A percentile compares a stretch with the other conserved stretches of the same genome.
Evolutionary conservation across 1,140 invertebrate genomes (phyloP).

Genomic region (Drosophila santomea): DNA sequence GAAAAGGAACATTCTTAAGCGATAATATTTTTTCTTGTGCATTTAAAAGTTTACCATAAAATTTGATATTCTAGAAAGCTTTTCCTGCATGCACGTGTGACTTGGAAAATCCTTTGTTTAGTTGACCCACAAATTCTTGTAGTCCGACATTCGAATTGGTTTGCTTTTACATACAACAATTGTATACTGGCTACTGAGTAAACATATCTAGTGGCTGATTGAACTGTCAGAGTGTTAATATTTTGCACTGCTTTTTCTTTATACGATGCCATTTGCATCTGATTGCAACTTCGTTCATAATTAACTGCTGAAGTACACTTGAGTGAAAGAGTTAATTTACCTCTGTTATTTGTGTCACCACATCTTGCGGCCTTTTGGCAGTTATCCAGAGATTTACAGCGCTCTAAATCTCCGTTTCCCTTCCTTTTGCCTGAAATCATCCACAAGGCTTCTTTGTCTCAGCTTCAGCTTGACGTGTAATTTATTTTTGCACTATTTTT

Average conservation of each 20-base stretch:
- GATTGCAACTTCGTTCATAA: not conserved
- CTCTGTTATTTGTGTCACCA: not conserved
- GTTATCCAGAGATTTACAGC: conserved; percentile 30
- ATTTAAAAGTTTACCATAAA: not conserved
- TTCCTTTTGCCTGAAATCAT: not conserved
- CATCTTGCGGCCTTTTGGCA: conserved; percentile 9
- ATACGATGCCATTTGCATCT: not conserved
- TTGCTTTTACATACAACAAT: not conserved
- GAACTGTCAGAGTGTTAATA: not conserved
- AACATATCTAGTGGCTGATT: not conserved
- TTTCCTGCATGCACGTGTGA: not conserved
- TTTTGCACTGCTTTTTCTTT: too few species aligned
- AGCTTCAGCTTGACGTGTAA: conserved; percentile 35
- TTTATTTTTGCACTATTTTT: conserved; percentile 54
- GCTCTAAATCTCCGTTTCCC: conserved; percentile 33
- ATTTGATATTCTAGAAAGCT: conserved; percentile 9
- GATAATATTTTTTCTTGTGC: not conserved
- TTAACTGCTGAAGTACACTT: not conserved
- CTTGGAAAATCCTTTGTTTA: conserved; percentile 8
- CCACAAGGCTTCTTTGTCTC: not conserved
- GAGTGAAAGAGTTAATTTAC: not conserved
- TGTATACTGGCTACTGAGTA: not conserved
- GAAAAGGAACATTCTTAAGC: too few species aligned
- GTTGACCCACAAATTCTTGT: not conserved
- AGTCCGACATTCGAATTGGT: not conserved